Percentiles rank a stretch among this genome's conserved stretches.
These are phyloP conservation scores for Phlogophora meticulosa DNA, from an alignment of 2,888 invertebrate genomes.

Conservation along the genomic window DNA sequence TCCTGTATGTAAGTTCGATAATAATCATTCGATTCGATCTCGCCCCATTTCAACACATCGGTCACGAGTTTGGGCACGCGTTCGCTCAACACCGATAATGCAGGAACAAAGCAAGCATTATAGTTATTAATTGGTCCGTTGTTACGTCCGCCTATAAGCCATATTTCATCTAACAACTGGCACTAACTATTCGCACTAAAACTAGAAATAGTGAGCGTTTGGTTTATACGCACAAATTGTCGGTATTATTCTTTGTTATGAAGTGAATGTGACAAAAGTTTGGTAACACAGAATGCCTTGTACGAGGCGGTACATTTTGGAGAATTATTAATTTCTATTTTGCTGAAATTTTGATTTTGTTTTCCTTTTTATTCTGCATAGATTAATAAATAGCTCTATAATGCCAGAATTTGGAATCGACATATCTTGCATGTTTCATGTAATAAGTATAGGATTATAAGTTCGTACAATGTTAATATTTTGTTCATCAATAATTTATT, in stretches of 20 bases:
- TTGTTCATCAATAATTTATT: no score
- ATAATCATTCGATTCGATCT: neutral
- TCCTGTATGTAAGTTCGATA: no score
- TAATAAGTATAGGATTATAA: no score
- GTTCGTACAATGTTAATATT: no score
- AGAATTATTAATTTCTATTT: neutral
- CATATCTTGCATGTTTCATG: no score
- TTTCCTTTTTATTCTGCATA: neutral
- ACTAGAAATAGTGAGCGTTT: conserved; percentile 65
- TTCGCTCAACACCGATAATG: conserved; percentile 46
- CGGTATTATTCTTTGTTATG: conserved; percentile 66
- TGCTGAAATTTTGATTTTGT: neutral
- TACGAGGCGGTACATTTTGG: no score
- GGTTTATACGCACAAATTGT: conserved; percentile 67
- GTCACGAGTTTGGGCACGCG: conserved; percentile 61
- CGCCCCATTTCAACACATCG: conserved; percentile 8
- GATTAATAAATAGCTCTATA: neutral
- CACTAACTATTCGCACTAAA: conserved; percentile 61
- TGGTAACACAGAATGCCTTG: conserved; percentile 27
- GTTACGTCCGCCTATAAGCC: conserved; percentile 65
- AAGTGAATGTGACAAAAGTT: conserved; percentile 46
- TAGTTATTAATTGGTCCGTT: conserved; percentile 72
- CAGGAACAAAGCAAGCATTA: conserved; percentile 52
- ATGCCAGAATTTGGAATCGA: no score
- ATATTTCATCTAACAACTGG: conserved; percentile 73